Conservation (phyloP, 2,797 vertebrate genomes). For the Prunella strophiata region DNA sequence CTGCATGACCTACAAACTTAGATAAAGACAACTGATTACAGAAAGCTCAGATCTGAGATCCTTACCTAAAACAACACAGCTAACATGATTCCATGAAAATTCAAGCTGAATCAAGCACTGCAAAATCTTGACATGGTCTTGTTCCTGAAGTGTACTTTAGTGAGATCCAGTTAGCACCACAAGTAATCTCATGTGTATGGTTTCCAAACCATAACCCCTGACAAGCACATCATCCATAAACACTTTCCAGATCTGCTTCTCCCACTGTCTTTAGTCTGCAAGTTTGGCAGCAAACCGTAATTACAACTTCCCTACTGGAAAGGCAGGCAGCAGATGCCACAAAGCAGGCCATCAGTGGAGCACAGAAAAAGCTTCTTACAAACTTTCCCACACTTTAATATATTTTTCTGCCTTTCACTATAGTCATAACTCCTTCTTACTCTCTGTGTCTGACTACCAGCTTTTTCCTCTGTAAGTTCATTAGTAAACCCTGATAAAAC, state of each 20-base stretch:
- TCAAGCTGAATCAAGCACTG: background rate
- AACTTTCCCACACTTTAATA: background rate
- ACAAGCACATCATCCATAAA: background rate
- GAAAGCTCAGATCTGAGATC: background rate
- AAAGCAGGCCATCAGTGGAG: background rate
- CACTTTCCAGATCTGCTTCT: background rate
- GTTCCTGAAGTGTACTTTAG: background rate
- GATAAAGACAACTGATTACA: background rate
- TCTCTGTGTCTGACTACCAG: background rate
- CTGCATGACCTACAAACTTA: constrained; percentile 29
- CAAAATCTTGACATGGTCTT: background rate
- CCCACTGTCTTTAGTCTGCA: background rate
- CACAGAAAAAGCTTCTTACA: background rate
- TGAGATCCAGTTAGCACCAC: background rate
- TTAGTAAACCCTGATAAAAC: background rate
- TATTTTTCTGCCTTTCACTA: background rate
- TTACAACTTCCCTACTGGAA: background rate
- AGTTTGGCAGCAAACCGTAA: background rate
- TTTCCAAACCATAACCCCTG: background rate
- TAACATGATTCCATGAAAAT: background rate
- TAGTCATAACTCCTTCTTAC: background rate
- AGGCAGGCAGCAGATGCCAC: background rate
- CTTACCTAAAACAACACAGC: background rate
- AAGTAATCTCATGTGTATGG: background rate
- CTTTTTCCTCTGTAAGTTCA: background rate